Conservation (phyloP, 2,797 vertebrate genomes). For the Trachurus trachurus region DNA sequence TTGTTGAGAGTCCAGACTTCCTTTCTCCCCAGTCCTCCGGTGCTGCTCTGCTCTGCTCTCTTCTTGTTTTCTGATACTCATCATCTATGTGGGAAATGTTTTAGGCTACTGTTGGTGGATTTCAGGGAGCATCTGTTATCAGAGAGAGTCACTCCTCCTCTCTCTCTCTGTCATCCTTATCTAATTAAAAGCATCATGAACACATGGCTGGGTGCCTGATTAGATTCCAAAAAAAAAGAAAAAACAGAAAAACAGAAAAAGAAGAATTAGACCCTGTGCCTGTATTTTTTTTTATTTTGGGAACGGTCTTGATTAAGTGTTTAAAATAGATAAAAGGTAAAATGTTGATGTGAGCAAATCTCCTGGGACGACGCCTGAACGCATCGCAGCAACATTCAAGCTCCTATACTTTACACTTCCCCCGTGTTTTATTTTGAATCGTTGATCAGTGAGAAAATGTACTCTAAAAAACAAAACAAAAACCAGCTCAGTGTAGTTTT, state of each 20-base stretch:
- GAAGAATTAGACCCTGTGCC: conserved; percentile 41
- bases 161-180: conserved; percentile 47
- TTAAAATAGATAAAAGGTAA: conserved; percentile 43
- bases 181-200: conserved; percentile 63
- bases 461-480: too few relatives aligned
- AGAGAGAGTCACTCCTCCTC: conserved; percentile 22
- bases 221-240: conserved; percentile 41
- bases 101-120: conserved; percentile 45
- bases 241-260: too few relatives aligned
- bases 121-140: conserved; percentile 68
- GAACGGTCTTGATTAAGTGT: conserved; percentile 32
- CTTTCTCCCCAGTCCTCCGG: conserved; percentile 46
- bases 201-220: conserved; percentile 50
- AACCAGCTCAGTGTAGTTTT: too few relatives aligned
- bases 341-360: conserved; percentile 15
- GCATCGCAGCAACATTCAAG: conserved; percentile 14
- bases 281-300: conserved; percentile 22
- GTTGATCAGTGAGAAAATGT: too few relatives aligned
- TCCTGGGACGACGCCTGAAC: not conserved
- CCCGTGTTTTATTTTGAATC: too few relatives aligned
- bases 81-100: conserved; percentile 36
- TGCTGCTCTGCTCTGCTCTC: conserved; percentile 33
- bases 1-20: conserved; percentile 46
- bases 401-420: too few relatives aligned
- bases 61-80: conserved; percentile 42